These are phyloP conservation scores for Saccopteryx leptura DNA, from an alignment of 2,113 vertebrate genomes.

Conservation along the genomic window DNA sequence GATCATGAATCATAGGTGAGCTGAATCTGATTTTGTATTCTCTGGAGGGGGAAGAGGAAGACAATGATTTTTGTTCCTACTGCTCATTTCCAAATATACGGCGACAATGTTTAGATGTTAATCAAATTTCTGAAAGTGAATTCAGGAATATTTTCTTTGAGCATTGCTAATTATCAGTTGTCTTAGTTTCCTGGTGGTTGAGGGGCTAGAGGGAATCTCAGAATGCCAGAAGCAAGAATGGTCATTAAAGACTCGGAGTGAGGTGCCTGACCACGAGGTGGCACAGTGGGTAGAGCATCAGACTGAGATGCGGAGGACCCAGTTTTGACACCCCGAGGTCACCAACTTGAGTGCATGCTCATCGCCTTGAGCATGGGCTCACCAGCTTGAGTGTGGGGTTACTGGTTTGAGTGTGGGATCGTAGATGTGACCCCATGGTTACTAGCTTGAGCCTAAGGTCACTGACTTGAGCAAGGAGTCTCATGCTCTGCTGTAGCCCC, in stretches of 20 bases:
- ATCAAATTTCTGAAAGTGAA: not conserved
- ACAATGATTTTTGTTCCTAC: not conserved
- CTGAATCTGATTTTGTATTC: not conserved
- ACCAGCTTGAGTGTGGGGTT: too few relatives aligned
- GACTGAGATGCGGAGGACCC: too few relatives aligned
- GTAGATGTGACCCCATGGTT: too few relatives aligned
- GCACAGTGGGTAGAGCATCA: too few relatives aligned
- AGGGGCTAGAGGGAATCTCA: not conserved
- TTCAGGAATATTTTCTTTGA: not conserved
- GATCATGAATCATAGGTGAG: not conserved
- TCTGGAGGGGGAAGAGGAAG: not conserved
- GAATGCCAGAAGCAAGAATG: not conserved
- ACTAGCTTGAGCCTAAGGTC: too few relatives aligned
- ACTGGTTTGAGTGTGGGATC: too few relatives aligned
- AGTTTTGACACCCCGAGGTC: too few relatives aligned
- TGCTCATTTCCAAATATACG: not conserved
- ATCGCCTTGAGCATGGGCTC: too few relatives aligned
- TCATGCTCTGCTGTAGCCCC: too few relatives aligned
- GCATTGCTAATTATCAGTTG: not conserved
- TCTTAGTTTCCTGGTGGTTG: not conserved
- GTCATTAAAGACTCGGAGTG: not conserved
- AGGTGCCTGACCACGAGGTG: too few relatives aligned
- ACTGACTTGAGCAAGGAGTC: too few relatives aligned
- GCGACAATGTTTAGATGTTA: not conserved
- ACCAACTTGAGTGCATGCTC: too few relatives aligned